These are phyloP conservation scores for Dreissena polymorpha DNA, from an alignment of 1,140 invertebrate species.

Conservation along the genomic window DNA sequence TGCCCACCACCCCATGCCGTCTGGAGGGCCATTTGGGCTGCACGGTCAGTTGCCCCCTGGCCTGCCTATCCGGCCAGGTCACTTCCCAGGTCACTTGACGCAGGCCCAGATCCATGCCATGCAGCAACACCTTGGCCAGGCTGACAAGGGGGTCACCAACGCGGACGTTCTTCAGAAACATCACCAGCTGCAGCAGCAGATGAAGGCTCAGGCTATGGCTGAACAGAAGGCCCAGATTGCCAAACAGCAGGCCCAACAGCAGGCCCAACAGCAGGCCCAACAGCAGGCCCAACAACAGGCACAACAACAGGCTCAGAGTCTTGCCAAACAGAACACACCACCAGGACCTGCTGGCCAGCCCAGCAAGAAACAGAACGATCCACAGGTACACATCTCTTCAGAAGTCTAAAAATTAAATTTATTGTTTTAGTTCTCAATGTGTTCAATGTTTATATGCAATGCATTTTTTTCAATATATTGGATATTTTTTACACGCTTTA, in stretches of 20 bases:
- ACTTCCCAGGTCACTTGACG: slow-evolving; percentile 36
- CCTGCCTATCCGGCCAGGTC: slow-evolving; percentile 22
- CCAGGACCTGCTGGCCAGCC: no score
- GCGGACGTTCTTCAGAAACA: slow-evolving; percentile 43
- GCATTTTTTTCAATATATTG: no score
- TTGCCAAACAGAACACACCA: no score
- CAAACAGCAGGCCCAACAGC: slow-evolving; percentile 53
- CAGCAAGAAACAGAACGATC: no score
- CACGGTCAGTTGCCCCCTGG: slow-evolving; percentile 2
- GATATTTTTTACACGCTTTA: no score
- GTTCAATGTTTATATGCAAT: no score
- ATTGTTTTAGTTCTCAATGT: no score
- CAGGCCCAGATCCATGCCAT: slow-evolving; percentile 44
- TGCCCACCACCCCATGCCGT: slow-evolving; percentile 46
- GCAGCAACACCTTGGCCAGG: slow-evolving; percentile 39
- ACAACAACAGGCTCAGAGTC: no score
- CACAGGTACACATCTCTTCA: no score
- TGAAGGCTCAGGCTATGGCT: slow-evolving; percentile 26
- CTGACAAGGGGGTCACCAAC: slow-evolving; percentile 22
- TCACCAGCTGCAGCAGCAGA: slow-evolving; percentile 55
- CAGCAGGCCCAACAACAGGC: slow-evolving; percentile 23
- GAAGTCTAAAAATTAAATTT: no score
- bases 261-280: slow-evolving; percentile 63
- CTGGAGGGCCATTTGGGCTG: slow-evolving; percentile 29
- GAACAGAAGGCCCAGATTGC: slow-evolving; percentile 50